These are phyloP conservation scores for Squalus acanthias DNA, from an alignment of 2,797 vertebrate species.

Conservation along the genomic window DNA sequence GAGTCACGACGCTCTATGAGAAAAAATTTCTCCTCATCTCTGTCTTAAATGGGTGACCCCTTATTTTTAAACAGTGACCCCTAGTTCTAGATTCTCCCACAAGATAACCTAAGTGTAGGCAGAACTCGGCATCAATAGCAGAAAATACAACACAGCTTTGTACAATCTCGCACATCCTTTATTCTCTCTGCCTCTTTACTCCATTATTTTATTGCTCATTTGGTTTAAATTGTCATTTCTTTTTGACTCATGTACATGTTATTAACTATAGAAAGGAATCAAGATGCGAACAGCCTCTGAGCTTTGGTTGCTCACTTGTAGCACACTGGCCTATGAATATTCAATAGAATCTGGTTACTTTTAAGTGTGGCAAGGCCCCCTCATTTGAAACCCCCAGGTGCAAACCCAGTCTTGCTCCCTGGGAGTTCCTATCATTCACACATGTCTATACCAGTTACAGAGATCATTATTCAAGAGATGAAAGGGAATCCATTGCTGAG, in stretches of 20 bases:
- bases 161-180: not conserved
- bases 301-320: not conserved
- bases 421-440: slow-evolving; percentile 22
- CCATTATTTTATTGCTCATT: not conserved
- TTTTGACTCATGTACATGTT: not conserved
- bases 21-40: no score
- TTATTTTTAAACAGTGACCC: no score
- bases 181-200: not conserved
- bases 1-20: no score
- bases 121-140: not conserved
- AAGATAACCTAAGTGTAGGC: not conserved
- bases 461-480: slow-evolving; percentile 12
- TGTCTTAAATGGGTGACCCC: no score
- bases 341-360: slow-evolving; percentile 1
- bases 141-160: not conserved
- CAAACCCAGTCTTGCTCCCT: not conserved
- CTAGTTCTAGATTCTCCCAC: no score
- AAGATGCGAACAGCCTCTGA: not conserved
- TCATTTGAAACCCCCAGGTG: not conserved
- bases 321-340: not conserved
- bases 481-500: slow-evolving; percentile 18
- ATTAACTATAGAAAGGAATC: not conserved
- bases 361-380: not conserved
- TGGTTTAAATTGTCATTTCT: not conserved
- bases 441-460: not conserved